These are phyloP conservation scores for Genyomyrus donnyi DNA, from an alignment of 2,113 vertebrate species.

Conservation along the genomic window DNA sequence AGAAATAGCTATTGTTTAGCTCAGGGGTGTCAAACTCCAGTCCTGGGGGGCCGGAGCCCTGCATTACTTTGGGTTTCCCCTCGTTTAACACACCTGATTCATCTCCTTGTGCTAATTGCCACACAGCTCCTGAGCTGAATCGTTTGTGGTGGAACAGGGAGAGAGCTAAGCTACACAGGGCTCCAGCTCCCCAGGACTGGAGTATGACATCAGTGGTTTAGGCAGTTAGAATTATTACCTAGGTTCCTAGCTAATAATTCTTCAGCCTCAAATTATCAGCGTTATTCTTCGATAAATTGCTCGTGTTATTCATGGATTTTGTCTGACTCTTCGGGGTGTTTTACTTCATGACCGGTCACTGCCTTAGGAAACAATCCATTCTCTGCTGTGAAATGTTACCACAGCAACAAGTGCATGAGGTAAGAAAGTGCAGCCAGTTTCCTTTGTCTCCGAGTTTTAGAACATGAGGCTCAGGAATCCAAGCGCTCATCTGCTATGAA, in stretches of 20 bases:
- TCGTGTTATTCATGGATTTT: background rate
- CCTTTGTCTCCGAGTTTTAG: constrained; percentile 5
- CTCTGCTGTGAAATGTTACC: background rate
- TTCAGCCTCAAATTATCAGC: background rate
- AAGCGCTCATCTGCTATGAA: constrained; percentile 36
- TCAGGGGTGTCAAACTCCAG: too few relatives aligned
- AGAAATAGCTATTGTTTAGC: background rate
- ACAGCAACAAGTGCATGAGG: background rate
- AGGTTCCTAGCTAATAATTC: background rate
- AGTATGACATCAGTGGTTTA: too few relatives aligned
- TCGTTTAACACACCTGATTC: too few relatives aligned
- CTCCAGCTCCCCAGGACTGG: too few relatives aligned
- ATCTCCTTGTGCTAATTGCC: too few relatives aligned
- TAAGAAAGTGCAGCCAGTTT: background rate
- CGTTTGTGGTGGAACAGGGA: too few relatives aligned
- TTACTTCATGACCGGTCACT: background rate
- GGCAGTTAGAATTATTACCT: background rate
- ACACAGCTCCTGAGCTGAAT: too few relatives aligned
- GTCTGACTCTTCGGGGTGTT: background rate
- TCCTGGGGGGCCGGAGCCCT: too few relatives aligned
- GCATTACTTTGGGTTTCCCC: too few relatives aligned
- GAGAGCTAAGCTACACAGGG: too few relatives aligned
- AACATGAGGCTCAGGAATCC: constrained; percentile 49
- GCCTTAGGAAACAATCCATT: background rate
- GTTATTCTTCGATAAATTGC: background rate